A percentile compares a stretch with the other conserved stretches of the same genome.
Evolutionary conservation across 2,797 vertebrate species (phyloP).

Genomic region (Semotilus atromaculatus): DNA sequence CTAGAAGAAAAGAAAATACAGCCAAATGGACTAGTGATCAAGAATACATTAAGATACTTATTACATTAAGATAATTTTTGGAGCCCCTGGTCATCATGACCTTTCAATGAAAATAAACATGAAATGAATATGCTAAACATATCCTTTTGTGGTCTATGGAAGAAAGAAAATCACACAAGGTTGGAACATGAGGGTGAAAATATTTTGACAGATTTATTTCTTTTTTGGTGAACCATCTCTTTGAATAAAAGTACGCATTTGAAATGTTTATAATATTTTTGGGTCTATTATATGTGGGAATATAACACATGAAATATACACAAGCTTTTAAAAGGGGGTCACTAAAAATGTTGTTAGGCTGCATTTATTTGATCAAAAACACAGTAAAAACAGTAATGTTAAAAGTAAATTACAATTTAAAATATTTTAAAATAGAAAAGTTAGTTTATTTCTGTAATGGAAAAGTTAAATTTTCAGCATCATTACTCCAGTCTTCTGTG

Average conservation of each 20-base stretch:
- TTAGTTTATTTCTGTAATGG: not conserved
- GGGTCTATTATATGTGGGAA: not conserved
- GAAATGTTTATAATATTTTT: not conserved
- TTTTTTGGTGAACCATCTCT: not conserved
- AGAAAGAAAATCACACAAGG: not conserved
- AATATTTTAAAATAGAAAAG: not conserved
- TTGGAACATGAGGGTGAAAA: too few species aligned
- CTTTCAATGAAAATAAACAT: not conserved
- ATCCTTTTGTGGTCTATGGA: not conserved
- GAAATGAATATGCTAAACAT: not conserved
- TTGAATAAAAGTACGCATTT: not conserved
- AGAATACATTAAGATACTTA: not conserved
- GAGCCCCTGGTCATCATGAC: not conserved
- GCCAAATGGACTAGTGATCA: not conserved
- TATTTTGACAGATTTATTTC: not conserved
- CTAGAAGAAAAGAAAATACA: not conserved
- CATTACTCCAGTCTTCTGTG: not conserved
- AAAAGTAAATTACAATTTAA: not conserved
- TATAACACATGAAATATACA: not conserved
- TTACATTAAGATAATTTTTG: too few species aligned
- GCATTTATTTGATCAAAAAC: not conserved
- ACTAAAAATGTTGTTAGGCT: not conserved
- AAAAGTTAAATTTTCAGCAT: not conserved
- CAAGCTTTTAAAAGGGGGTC: not conserved
- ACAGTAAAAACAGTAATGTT: not conserved